phyloP scores from a whole-genome alignment of 2,888 invertebrate genomes.

The Parnassius smintheus region DNA sequence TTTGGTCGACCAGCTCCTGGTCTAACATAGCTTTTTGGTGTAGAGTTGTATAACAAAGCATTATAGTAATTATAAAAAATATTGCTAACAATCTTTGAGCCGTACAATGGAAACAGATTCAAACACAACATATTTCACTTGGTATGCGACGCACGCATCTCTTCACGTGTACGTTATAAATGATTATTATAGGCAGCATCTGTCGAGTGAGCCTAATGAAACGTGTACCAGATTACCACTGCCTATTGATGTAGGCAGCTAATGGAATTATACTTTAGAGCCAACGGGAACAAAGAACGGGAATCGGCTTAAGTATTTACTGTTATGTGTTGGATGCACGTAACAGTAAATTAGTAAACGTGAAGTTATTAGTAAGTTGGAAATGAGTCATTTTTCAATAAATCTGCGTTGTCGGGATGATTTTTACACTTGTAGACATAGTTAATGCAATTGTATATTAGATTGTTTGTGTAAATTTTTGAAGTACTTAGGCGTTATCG shows the following conservation, averaged over 20 bases:
- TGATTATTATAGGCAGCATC: conserved; percentile 49
- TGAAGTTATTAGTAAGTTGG: too few relatives aligned
- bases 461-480: too few relatives aligned
- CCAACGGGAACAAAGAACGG: conserved; percentile 1
- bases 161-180: conserved; percentile 52
- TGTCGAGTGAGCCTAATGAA: conserved; percentile 53
- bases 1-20: too few relatives aligned
- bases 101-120: conserved; percentile 36
- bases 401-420: too few relatives aligned
- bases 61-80: neutral
- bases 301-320: conserved; percentile 7
- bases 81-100: neutral
- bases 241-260: conserved; percentile 34
- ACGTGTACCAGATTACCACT: conserved; percentile 46
- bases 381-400: too few relatives aligned
- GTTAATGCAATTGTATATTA: too few relatives aligned
- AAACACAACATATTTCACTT: conserved; percentile 46
- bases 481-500: too few relatives aligned
- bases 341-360: too few relatives aligned
- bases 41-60: too few relatives aligned
- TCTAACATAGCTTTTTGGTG: too few relatives aligned
- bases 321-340: neutral
- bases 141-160: conserved; percentile 33
- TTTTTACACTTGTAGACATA: too few relatives aligned
- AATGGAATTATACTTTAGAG: conserved; percentile 10